Conservation (phyloP, 2,888 invertebrate genomes). For the Drosophila suboccidentalis region DNA sequence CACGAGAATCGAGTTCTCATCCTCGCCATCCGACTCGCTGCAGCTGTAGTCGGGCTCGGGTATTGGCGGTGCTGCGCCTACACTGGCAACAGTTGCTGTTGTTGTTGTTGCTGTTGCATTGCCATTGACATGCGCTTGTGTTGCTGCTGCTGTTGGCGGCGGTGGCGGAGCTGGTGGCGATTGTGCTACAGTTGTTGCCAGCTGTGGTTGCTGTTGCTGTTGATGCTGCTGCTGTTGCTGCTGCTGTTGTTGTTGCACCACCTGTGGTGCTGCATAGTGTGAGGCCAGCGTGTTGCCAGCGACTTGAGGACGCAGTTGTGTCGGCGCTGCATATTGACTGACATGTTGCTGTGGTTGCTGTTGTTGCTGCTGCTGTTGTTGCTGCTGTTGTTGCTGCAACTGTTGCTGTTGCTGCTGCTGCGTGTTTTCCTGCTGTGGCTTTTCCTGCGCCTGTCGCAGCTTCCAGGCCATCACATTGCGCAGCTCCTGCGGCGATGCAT, state of each 20-base stretch:
- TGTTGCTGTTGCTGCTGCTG: constrained; percentile 39
- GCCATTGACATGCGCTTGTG: constrained; percentile 29
- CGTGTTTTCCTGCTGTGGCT: constrained; percentile 50
- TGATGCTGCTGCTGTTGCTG: constrained; percentile 21
- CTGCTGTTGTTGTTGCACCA: constrained; percentile 73
- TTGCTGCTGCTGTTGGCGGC: constrained; percentile 84
- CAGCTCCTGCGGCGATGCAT: constrained; percentile 95
- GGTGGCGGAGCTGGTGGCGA: constrained; percentile 77
- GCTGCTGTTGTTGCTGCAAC: constrained; percentile 52
- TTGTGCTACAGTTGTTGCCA: constrained; percentile 60
- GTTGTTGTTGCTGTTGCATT: constrained; percentile 18
- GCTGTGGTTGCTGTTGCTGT: constrained; percentile 33
- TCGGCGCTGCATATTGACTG: constrained; percentile 87
- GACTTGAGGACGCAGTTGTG: constrained; percentile 61
- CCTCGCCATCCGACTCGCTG: constrained; percentile 93
- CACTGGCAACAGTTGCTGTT: constrained; percentile 59
- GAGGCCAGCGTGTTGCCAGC: constrained; percentile 35
- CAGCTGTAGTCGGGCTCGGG: constrained; percentile 97
- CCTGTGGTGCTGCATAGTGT: constrained; percentile 83
- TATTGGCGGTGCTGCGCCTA: constrained; percentile 90
- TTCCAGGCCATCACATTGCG: constrained; percentile 89
- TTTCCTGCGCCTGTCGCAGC: constrained; percentile 83
- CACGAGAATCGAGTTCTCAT: constrained; percentile 86
- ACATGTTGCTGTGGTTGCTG: constrained; percentile 54
- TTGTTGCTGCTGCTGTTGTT: constrained; percentile 47